Conservation (phyloP, 2,113 vertebrate species). For the Electrona antarctica region DNA sequence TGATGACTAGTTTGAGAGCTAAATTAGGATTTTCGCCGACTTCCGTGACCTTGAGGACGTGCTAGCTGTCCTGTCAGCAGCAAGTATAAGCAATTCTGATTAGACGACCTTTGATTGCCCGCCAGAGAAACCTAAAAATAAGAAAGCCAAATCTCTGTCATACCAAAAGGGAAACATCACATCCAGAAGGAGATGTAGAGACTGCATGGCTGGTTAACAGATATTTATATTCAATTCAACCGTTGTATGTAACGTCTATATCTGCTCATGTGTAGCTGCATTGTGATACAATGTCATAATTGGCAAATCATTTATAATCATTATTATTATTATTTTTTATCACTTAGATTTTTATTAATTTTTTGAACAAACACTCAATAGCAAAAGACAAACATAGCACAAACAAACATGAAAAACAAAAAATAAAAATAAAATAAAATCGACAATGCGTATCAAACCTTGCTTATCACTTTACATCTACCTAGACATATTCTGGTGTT, state of each 20-base stretch:
- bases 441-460: no score
- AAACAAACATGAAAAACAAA: no score
- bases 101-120: conserved; percentile 42
- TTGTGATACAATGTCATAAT: no score
- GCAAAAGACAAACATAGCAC: no score
- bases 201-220: background rate
- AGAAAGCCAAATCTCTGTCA: conserved; percentile 34
- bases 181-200: background rate
- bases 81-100: conserved; percentile 19
- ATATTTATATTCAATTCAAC: background rate
- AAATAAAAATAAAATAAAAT: no score
- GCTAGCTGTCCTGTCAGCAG: conserved; percentile 29
- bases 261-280: background rate
- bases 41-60: conserved; percentile 58
- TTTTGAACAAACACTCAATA: no score
- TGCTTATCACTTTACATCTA: no score
- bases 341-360: no score
- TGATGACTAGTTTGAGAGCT: conserved; percentile 66
- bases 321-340: no score
- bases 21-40: conserved; percentile 66
- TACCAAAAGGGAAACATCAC: conserved; percentile 4
- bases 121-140: conserved; percentile 55
- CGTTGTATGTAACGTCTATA: background rate
- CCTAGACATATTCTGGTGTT: no score
- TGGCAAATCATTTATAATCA: no score